Percentiles rank a stretch among this genome's conserved stretches.
phyloP scores from a whole-genome alignment of 2,113 vertebrate genomes.

The Pagrus major region DNA sequence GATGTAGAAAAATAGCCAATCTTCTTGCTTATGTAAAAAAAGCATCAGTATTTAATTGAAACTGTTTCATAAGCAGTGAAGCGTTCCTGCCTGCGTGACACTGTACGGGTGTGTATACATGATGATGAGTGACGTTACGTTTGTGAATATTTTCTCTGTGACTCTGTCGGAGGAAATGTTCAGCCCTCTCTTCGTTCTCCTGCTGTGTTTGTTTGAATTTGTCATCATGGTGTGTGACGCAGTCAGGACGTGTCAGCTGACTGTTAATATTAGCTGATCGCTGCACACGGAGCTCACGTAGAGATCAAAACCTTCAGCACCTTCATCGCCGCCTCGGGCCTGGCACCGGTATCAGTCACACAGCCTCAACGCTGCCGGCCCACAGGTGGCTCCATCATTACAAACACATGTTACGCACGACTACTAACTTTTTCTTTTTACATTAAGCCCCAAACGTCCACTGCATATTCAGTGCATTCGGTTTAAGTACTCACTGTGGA shows the following conservation, averaged over 20 bases:
- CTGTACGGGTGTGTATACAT: neutral
- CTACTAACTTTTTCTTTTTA: neutral
- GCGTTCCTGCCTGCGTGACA: too few species aligned
- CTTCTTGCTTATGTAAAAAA: too few species aligned
- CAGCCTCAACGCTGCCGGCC: neutral
- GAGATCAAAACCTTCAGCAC: conserved; percentile 40
- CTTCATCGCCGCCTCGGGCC: neutral
- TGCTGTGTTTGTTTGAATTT: conserved; percentile 63
- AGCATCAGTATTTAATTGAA: too few species aligned
- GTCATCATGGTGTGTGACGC: conserved; percentile 43
- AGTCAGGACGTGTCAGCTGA: conserved; percentile 14
- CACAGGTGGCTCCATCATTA: conserved; percentile 22
- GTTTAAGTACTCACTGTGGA: neutral
- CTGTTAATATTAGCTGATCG: conserved; percentile 52
- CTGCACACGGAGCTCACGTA: conserved; percentile 6
- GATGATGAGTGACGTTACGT: conserved; percentile 19
- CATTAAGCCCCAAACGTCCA: neutral
- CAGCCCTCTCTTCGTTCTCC: conserved; percentile 1
- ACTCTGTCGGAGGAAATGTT: neutral
- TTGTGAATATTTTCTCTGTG: neutral
- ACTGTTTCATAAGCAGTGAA: too few species aligned
- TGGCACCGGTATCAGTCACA: conserved; percentile 28
- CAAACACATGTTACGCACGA: conserved; percentile 13
- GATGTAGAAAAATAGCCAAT: too few species aligned
- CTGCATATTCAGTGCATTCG: neutral